Evolutionary conservation across 2,113 vertebrate species (phyloP).

Genomic region (Brachyhypopomus gauderio): DNA sequence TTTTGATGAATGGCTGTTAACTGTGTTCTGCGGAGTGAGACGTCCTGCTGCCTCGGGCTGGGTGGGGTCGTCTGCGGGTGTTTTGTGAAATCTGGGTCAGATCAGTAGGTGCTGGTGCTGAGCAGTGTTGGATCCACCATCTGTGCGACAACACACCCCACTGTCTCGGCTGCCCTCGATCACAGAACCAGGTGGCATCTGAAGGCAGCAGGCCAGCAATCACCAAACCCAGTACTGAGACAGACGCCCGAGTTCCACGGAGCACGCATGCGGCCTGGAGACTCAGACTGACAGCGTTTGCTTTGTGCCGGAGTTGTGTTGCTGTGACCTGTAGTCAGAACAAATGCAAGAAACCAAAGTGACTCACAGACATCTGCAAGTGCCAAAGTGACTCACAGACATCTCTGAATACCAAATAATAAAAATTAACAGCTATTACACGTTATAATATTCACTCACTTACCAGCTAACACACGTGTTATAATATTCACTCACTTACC

Average conservation of each 20-base stretch:
- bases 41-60: neutral
- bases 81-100: conserved; percentile 10
- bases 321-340: too few relatives aligned
- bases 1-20: conserved; percentile 6
- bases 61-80: neutral
- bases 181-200: conserved; percentile 10
- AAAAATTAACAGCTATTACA: too few relatives aligned
- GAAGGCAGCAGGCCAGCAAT: neutral
- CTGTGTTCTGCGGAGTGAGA: neutral
- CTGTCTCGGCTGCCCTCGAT: neutral
- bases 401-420: too few relatives aligned
- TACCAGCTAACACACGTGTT: too few relatives aligned
- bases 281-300: too few relatives aligned
- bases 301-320: too few relatives aligned
- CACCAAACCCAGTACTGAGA: neutral
- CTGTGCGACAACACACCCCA: neutral
- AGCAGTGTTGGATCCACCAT: neutral
- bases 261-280: too few relatives aligned
- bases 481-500: too few relatives aligned
- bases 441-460: too few relatives aligned
- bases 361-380: too few relatives aligned
- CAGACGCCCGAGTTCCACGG: neutral
- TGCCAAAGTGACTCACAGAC: too few relatives aligned
- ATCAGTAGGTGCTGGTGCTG: neutral
- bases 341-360: too few relatives aligned